These are phyloP conservation scores for Leuctra nigra DNA, from an alignment of 2,888 invertebrate species.

Conservation along the genomic window DNA sequence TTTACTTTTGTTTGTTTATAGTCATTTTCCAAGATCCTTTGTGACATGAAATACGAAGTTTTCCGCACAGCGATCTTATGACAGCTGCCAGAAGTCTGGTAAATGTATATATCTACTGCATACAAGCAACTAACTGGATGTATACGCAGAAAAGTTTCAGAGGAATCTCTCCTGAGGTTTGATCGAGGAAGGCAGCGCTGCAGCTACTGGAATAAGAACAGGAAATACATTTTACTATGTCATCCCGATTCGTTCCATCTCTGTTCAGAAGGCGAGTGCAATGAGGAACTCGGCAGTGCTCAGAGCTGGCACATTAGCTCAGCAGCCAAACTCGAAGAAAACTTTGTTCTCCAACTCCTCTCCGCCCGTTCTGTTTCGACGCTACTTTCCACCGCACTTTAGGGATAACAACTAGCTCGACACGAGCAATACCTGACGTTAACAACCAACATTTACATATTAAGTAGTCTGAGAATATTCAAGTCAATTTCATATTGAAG, in stretches of 20 bases:
- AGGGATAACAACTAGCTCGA: neutral
- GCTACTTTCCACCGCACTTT: slow-evolving; percentile 3
- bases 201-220: slow-evolving; percentile 11
- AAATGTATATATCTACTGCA: too few species aligned
- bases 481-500: slow-evolving; percentile 18
- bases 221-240: slow-evolving; percentile 17
- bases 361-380: neutral
- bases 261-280: too few species aligned
- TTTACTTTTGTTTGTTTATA: too few species aligned
- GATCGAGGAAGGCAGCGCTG: slow-evolving; percentile 14
- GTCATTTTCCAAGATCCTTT: too few species aligned
- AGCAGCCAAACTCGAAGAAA: slow-evolving; percentile 11
- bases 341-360: neutral
- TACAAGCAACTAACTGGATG: too few species aligned
- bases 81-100: slow-evolving; percentile 10
- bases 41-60: too few species aligned
- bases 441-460: slow-evolving; percentile 17
- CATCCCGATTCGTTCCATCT: too few species aligned
- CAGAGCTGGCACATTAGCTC: too few species aligned
- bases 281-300: neutral
- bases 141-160: slow-evolving; percentile 12
- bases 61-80: neutral
- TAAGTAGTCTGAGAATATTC: slow-evolving; percentile 12
- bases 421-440: slow-evolving; percentile 3
- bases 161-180: slow-evolving; percentile 13